These are phyloP conservation scores for Hippocampus kuda DNA, from an alignment of 2,797 vertebrate species.

Conservation along the genomic window DNA sequence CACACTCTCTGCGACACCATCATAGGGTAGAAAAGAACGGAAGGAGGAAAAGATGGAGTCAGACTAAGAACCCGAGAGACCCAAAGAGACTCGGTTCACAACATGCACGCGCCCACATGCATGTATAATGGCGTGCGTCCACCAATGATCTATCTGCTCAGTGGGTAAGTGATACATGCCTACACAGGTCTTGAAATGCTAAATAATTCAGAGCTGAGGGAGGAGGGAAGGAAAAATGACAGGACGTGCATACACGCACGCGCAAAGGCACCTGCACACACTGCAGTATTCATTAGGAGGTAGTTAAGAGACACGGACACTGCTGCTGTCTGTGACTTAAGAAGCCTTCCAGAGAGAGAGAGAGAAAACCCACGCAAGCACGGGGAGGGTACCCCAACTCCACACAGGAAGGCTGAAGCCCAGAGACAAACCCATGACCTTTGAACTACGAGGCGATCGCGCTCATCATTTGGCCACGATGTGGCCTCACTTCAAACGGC, in stretches of 20 bases:
- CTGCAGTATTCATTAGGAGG: slow-evolving; percentile 54
- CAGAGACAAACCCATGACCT: too few species aligned
- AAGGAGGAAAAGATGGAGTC: slow-evolving; percentile 15
- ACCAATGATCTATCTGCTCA: slow-evolving; percentile 38
- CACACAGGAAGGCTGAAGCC: too few species aligned
- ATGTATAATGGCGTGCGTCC: slow-evolving; percentile 8
- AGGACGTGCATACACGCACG: slow-evolving; percentile 15
- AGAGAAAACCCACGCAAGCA: too few species aligned
- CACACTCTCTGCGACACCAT: slow-evolving; percentile 2
- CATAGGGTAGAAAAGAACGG: slow-evolving; percentile 12
- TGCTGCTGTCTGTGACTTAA: too few species aligned
- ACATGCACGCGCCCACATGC: slow-evolving; percentile 8
- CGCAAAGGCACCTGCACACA: slow-evolving; percentile 2
- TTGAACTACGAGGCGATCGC: too few species aligned
- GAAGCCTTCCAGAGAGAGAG: too few species aligned
- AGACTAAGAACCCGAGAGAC: slow-evolving; percentile 21
- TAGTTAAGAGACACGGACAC: slow-evolving; percentile 19
- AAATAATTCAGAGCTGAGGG: slow-evolving; percentile 79
- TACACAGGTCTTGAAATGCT: slow-evolving; percentile 61
- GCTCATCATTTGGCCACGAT: too few species aligned
- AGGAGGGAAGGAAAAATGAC: slow-evolving; percentile 60
- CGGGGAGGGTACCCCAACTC: too few species aligned
- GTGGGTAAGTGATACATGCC: slow-evolving; percentile 64
- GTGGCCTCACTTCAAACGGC: too few species aligned
- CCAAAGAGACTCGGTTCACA: slow-evolving; percentile 29